A percentile compares a stretch with the other conserved stretches of the same genome.
Evolutionary conservation across 2,888 invertebrate genomes (phyloP).

Genomic region (Noctua janthe): DNA sequence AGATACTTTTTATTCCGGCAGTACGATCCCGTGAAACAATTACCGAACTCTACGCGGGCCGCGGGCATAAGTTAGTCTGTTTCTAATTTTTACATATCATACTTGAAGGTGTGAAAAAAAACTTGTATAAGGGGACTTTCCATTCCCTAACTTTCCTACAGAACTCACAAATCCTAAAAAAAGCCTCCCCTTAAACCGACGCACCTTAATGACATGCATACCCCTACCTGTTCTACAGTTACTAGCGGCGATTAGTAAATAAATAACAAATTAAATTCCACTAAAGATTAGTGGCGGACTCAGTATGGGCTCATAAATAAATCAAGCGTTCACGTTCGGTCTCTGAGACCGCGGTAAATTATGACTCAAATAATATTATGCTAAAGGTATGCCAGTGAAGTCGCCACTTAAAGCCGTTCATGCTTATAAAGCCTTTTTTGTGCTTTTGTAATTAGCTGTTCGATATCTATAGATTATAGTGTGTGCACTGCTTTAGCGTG

Average conservation of each 20-base stretch:
- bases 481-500: slow-evolving; percentile 43
- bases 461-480: slow-evolving; percentile 59
- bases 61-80: too few species aligned
- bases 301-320: slow-evolving; percentile 87
- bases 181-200: slow-evolving; percentile 48
- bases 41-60: too few species aligned
- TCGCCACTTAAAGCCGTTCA: slow-evolving; percentile 67
- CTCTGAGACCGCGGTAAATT: slow-evolving; percentile 83
- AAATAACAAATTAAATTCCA: slow-evolving; percentile 89
- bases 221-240: slow-evolving; percentile 75
- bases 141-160: neutral
- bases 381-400: slow-evolving; percentile 76
- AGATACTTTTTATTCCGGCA: too few species aligned
- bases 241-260: slow-evolving; percentile 84
- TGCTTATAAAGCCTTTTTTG: slow-evolving; percentile 66
- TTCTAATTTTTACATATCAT: neutral
- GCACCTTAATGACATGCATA: slow-evolving; percentile 71
- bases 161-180: slow-evolving; percentile 35
- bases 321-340: slow-evolving; percentile 82
- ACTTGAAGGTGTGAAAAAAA: neutral
- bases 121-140: too few species aligned
- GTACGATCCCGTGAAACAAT: too few species aligned
- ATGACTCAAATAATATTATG: slow-evolving; percentile 89
- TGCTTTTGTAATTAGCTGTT: slow-evolving; percentile 70
- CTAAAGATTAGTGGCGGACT: slow-evolving; percentile 86